Conservation (phyloP, 1,140 invertebrate species). For the Temnothorax longispinosus region DNA sequence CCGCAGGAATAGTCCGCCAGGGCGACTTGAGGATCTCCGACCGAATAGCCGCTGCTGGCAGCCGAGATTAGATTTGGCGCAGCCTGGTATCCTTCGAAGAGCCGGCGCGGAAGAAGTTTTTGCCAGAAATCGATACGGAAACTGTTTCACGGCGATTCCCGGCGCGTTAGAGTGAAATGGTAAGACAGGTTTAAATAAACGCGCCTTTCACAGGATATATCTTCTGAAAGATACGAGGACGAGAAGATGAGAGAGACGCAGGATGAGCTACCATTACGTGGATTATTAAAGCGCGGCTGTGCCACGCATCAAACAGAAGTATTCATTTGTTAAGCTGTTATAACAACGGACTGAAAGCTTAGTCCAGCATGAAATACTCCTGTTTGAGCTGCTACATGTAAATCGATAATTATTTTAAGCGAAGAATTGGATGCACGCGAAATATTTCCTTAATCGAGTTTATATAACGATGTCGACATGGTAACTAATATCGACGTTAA, state of each 20-base stretch:
- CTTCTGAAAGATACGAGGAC: not conserved
- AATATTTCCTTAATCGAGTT: slow-evolving; percentile 25
- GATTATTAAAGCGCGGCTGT: not conserved
- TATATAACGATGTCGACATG: not conserved
- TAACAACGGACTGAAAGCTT: not conserved
- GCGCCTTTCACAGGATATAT: not conserved
- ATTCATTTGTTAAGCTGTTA: not conserved
- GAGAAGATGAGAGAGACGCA: not conserved
- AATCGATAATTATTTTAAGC: slow-evolving; percentile 11
- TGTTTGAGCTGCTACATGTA: not conserved
- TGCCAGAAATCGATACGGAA: slow-evolving; percentile 53
- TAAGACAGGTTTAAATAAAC: slow-evolving; percentile 18
- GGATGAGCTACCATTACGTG: not conserved
- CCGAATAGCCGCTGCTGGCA: slow-evolving; percentile 10
- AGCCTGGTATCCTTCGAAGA: slow-evolving; percentile 28
- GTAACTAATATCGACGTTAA: slow-evolving; percentile 6
- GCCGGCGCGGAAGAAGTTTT: slow-evolving; percentile 40
- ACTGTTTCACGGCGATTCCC: slow-evolving; percentile 44
- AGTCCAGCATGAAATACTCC: not conserved
- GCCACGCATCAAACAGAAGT: not conserved
- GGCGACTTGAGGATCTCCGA: slow-evolving; percentile 16
- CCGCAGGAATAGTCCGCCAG: slow-evolving; percentile 1
- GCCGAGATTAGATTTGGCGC: slow-evolving; percentile 44
- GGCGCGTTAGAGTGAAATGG: slow-evolving; percentile 3
- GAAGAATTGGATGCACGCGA: not conserved